phyloP scores from a whole-genome alignment of 2,888 invertebrate species.

The Ormyrus thymus region DNA sequence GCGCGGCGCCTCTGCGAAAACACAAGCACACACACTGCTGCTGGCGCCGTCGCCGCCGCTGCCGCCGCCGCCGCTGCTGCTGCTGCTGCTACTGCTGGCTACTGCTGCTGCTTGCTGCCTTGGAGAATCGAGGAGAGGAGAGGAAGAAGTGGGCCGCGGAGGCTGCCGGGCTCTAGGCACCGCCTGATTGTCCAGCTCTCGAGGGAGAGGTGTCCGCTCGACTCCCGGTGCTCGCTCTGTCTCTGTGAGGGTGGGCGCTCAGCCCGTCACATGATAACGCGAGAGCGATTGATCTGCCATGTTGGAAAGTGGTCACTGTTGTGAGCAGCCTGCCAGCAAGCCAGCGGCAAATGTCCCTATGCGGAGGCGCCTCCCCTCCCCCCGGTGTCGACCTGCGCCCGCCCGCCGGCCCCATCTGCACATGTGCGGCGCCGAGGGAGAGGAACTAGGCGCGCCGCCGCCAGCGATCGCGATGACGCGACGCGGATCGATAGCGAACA shows the following conservation, averaged over 20 bases:
- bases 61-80: not conserved
- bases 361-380: constrained; percentile 31
- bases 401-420: constrained; percentile 3
- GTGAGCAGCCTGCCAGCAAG: constrained; percentile 71
- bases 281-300: constrained; percentile 83
- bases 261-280: constrained; percentile 82
- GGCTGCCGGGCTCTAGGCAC: too few species aligned
- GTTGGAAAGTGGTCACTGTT: constrained; percentile 78
- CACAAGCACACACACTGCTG: not conserved
- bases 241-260: too few species aligned
- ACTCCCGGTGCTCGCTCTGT: too few species aligned
- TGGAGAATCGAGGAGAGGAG: too few species aligned
- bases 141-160: not conserved
- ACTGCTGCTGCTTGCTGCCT: not conserved
- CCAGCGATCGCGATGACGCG: not conserved
- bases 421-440: not conserved
- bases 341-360: constrained; percentile 67
- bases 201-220: too few species aligned
- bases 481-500: constrained; percentile 37
- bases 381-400: not conserved
- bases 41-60: not conserved
- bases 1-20: not conserved
- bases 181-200: too few species aligned
- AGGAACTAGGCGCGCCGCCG: constrained; percentile 7
- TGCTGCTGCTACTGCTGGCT: not conserved